Percentiles rank a stretch among this genome's conserved stretches.
Conservation (phyloP, 2,113 vertebrate genomes). For the Pteronura brasiliensis region DNA sequence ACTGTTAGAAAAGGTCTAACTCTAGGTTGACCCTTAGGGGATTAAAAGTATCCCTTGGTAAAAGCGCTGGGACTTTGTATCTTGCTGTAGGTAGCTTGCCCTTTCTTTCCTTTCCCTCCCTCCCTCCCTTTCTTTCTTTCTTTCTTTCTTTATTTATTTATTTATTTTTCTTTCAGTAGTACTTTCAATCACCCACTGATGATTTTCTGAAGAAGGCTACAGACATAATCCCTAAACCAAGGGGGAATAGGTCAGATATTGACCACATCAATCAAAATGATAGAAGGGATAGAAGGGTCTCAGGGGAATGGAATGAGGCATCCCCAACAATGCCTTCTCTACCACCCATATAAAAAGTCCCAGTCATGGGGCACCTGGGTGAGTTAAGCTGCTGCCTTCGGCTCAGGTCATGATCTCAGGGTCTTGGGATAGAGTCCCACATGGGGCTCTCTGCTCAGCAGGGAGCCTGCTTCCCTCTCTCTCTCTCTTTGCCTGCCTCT, state of each 20-base stretch:
- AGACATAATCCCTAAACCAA: neutral
- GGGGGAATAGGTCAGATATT: rapidly evolving
- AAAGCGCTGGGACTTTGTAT: neutral
- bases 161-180: neutral
- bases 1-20: neutral
- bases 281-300: neutral
- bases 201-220: neutral
- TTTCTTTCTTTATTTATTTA: too few relatives aligned
- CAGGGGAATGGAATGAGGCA: neutral
- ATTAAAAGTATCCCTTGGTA: neutral
- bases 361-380: neutral
- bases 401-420: too few relatives aligned
- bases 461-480: too few relatives aligned
- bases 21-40: neutral
- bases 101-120: too few relatives aligned
- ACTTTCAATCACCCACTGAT: neutral
- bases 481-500: too few relatives aligned
- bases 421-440: too few relatives aligned
- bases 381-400: too few relatives aligned
- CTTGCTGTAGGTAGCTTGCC: neutral
- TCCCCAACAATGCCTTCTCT: neutral
- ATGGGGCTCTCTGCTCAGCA: too few relatives aligned
- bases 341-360: neutral
- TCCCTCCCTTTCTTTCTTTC: too few relatives aligned
- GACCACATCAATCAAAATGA: neutral